phyloP scores from a whole-genome alignment of 2,888 invertebrate species.

The Lomographa bimaculata region DNA sequence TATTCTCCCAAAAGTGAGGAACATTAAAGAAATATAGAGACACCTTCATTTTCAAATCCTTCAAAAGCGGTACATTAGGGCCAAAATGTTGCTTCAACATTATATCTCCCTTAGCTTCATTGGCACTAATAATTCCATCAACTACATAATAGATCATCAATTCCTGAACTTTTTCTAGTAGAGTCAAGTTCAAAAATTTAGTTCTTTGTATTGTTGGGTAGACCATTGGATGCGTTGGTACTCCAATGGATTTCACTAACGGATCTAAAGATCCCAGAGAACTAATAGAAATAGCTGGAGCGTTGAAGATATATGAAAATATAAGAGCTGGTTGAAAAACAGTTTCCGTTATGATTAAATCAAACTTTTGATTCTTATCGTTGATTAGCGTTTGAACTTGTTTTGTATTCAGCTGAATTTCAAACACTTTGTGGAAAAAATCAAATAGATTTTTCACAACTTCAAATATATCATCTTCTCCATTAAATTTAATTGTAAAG shows the following conservation, averaged over 20 bases:
- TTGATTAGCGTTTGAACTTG: constrained; percentile 37
- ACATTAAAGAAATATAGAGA: constrained; percentile 52
- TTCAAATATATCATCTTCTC: too few species aligned
- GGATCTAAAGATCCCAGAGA: constrained; percentile 38
- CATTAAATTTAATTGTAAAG: too few species aligned
- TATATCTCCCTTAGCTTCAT: constrained; percentile 26
- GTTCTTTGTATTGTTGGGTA: constrained; percentile 14
- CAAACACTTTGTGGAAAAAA: constrained; percentile 21
- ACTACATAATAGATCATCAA: constrained; percentile 19
- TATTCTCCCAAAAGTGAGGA: constrained; percentile 46
- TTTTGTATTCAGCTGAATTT: constrained; percentile 33
- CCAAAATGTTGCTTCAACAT: constrained; percentile 20
- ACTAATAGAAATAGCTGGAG: constrained; percentile 45
- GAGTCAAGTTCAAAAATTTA: constrained; percentile 3
- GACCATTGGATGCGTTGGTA: constrained; percentile 31
- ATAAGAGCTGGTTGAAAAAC: constrained; percentile 31
- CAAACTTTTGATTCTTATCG: constrained; percentile 37
- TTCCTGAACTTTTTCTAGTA: constrained; percentile 36
- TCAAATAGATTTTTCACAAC: not conserved
- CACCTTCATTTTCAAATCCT: constrained; percentile 15
- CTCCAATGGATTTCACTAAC: constrained; percentile 31
- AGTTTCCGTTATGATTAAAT: constrained; percentile 46
- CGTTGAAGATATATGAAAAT: constrained; percentile 41
- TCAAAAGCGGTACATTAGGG: constrained; percentile 7
- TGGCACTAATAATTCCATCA: not conserved